Conservation (phyloP, 1,140 invertebrate genomes). For the Drosophila kanapiae region DNA sequence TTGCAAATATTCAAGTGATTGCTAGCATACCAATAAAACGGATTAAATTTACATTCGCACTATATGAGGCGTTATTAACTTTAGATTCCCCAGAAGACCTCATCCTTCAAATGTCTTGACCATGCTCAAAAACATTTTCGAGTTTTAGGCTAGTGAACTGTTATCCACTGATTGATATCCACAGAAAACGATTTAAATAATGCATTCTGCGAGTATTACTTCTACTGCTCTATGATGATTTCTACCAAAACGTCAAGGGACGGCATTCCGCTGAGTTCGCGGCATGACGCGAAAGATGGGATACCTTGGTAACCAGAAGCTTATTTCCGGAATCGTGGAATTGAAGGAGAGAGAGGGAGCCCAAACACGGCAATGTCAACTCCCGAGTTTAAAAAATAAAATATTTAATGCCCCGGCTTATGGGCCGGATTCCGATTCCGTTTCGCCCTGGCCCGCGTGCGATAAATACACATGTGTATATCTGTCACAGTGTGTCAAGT, state of each 20-base stretch:
- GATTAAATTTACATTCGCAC: not conserved
- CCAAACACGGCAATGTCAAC: not conserved
- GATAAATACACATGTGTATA: constrained; percentile 52
- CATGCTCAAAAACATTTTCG: not conserved
- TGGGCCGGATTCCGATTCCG: constrained; percentile 24
- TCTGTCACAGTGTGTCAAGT: constrained; percentile 31
- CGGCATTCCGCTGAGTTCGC: no score
- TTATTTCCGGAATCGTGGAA: constrained; percentile 4
- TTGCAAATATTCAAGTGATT: not conserved
- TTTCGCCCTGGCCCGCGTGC: constrained; percentile 31
- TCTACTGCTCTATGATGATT: no score
- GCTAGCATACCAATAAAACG: not conserved
- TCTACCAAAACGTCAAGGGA: no score
- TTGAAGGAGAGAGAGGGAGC: not conserved
- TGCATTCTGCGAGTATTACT: no score
- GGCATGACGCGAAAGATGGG: not conserved
- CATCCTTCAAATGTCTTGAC: not conserved
- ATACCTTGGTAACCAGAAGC: constrained; percentile 6
- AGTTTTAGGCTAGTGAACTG: no score
- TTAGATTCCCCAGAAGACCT: not conserved
- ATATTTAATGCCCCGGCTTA: constrained; percentile 52
- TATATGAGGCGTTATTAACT: not conserved
- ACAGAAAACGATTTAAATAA: no score
- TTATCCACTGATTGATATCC: no score
- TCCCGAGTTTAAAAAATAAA: constrained; percentile 26